Conservation (phyloP, 2,797 vertebrate genomes). For the Channa striata region DNA sequence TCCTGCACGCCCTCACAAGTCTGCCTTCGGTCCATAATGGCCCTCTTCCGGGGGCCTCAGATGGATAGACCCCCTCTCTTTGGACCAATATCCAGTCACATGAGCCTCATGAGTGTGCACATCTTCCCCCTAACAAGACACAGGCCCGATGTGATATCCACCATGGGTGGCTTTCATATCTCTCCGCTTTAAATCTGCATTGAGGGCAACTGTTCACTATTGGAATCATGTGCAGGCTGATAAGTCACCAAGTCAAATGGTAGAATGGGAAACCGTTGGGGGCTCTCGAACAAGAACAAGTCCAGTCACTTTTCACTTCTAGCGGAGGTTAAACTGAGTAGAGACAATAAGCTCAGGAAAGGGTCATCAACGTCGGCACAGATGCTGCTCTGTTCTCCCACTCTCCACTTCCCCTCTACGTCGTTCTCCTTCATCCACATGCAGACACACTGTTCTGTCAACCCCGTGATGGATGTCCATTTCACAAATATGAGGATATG, state of each 20-base stretch:
- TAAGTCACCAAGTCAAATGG: slow-evolving; percentile 38
- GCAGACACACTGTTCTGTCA: slow-evolving; percentile 62
- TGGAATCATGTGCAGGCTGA: slow-evolving; percentile 71
- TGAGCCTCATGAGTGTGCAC: slow-evolving; percentile 71
- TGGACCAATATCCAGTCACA: slow-evolving; percentile 71
- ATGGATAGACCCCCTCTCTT: slow-evolving; percentile 69
- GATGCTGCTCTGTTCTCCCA: slow-evolving; percentile 68
- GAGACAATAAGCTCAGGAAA: slow-evolving; percentile 66
- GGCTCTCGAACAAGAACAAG: slow-evolving; percentile 29
- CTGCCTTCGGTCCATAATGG: slow-evolving; percentile 58
- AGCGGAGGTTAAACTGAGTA: slow-evolving; percentile 51
- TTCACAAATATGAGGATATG: slow-evolving; percentile 72
- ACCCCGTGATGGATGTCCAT: slow-evolving; percentile 76
- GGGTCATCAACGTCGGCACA: slow-evolving; percentile 60
- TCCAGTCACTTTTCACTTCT: slow-evolving; percentile 37
- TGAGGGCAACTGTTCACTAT: slow-evolving; percentile 59
- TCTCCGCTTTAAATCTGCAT: slow-evolving; percentile 43
- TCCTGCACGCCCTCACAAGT: slow-evolving; percentile 52
- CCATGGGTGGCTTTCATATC: slow-evolving; percentile 67
- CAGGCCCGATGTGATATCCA: slow-evolving; percentile 66
- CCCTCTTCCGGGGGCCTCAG: slow-evolving; percentile 51
- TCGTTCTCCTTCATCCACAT: slow-evolving; percentile 52
- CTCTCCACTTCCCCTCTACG: slow-evolving; percentile 19
- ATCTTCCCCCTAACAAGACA: slow-evolving; percentile 47
- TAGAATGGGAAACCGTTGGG: slow-evolving; percentile 34